Percentiles rank a stretch among this genome's conserved stretches.
Evolutionary conservation across 2,113 vertebrate species (phyloP).

Genomic region (Gymnarchus niloticus): DNA sequence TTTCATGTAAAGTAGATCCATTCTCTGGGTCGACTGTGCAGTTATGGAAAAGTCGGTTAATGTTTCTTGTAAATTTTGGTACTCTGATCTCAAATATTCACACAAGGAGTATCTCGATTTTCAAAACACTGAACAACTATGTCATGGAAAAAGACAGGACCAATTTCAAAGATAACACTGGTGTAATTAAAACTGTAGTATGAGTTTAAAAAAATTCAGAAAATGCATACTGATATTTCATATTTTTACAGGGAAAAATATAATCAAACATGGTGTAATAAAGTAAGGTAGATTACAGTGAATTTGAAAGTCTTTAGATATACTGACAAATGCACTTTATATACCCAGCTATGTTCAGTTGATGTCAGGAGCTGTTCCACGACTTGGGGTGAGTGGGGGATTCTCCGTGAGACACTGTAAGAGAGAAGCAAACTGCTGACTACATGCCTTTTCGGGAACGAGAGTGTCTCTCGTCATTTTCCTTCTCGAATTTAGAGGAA

Average conservation of each 20-base stretch:
- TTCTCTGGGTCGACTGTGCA: too few relatives aligned
- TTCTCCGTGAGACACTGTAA: constrained; percentile 17
- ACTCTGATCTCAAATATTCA: too few relatives aligned
- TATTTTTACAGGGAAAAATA: background rate
- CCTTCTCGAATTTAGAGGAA: background rate
- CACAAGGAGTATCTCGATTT: too few relatives aligned
- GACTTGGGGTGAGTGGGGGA: background rate
- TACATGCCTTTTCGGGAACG: background rate
- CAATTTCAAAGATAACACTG: background rate
- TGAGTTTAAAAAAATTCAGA: background rate
- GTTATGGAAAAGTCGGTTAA: too few relatives aligned
- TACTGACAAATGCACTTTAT: background rate
- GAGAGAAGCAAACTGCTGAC: background rate
- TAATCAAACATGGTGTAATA: background rate
- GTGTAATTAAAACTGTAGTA: background rate
- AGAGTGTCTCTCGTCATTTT: background rate
- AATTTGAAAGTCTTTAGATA: background rate
- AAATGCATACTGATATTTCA: background rate
- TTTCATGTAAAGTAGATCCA: too few relatives aligned
- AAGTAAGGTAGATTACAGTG: background rate
- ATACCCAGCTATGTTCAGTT: constrained; percentile 13
- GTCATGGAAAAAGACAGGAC: background rate
- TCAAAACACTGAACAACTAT: background rate
- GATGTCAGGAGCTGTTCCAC: background rate
- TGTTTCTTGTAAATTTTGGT: too few relatives aligned